A percentile compares a stretch with the other conserved stretches of the same genome.
phyloP scores from a whole-genome alignment of 2,888 invertebrate species.

The Carterocephalus palaemon region DNA sequence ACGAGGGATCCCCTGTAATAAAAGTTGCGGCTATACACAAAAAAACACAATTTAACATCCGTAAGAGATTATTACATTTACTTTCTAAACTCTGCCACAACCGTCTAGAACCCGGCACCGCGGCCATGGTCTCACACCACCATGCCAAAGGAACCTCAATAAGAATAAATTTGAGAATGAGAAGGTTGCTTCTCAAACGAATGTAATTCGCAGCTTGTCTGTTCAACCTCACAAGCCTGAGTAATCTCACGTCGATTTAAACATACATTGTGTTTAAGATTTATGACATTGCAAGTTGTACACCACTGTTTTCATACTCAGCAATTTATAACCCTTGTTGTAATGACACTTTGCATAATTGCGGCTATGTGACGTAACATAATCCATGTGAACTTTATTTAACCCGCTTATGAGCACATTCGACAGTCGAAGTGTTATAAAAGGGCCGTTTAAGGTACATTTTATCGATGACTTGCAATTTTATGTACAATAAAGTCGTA shows the following conservation, averaged over 20 bases:
- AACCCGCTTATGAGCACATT: slow-evolving; percentile 13
- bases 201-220: too few relatives aligned
- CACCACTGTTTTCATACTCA: slow-evolving; percentile 9
- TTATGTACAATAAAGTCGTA: background rate
- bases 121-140: too few relatives aligned
- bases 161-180: too few relatives aligned
- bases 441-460: slow-evolving; percentile 3
- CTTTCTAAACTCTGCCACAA: too few relatives aligned
- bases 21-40: too few relatives aligned
- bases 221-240: background rate
- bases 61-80: too few relatives aligned
- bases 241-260: slow-evolving; percentile 10
- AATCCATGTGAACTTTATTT: slow-evolving; percentile 18
- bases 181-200: too few relatives aligned
- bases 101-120: too few relatives aligned
- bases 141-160: too few relatives aligned
- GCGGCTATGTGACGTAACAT: slow-evolving; percentile 9
- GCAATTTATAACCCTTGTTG: slow-evolving; percentile 17
- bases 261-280: slow-evolving; percentile 16
- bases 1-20: too few relatives aligned
- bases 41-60: too few relatives aligned
- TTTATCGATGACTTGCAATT: slow-evolving; percentile 8
- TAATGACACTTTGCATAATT: slow-evolving; percentile 16
- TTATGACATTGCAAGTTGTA: slow-evolving; percentile 15
- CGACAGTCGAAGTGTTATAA: slow-evolving; percentile 7